A percentile compares a stretch with the other conserved stretches of the same genome.
These are phyloP conservation scores for Dunckerocampus dactyliophorus DNA, from an alignment of 2,113 vertebrate species.

Conservation along the genomic window DNA sequence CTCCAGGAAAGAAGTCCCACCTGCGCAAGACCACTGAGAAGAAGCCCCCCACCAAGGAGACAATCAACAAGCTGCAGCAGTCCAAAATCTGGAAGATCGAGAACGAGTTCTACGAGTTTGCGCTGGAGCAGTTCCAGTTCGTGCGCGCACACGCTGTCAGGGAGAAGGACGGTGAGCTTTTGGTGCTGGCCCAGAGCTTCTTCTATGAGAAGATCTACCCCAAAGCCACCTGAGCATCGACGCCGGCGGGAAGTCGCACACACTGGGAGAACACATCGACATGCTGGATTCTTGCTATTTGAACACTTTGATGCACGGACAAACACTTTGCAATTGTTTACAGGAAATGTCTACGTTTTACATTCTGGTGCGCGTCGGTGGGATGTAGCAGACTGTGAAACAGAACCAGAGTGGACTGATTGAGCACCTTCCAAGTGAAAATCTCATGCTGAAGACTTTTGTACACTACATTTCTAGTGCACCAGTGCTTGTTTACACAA, in stretches of 20 bases:
- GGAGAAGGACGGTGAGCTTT: slow-evolving; percentile 93
- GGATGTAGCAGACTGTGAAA: not conserved
- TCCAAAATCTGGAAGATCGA: slow-evolving; percentile 98
- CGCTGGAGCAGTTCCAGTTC: slow-evolving; percentile 95
- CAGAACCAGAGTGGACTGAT: not conserved
- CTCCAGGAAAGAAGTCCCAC: slow-evolving; percentile 95
- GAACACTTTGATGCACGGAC: too few relatives aligned
- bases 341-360: not conserved
- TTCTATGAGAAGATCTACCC: slow-evolving; percentile 99
- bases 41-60: slow-evolving; percentile 92
- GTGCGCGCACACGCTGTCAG: slow-evolving; percentile 88
- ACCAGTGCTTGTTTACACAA: not conserved
- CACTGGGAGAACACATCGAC: not conserved
- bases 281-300: not conserved
- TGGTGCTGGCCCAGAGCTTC: slow-evolving; percentile 89
- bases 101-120: slow-evolving; percentile 99
- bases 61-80: slow-evolving; percentile 89
- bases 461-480: not conserved
- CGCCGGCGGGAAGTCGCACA: too few relatives aligned
- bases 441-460: not conserved
- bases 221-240: slow-evolving; percentile 79
- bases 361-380: not conserved
- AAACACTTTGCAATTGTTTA: not conserved
- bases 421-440: not conserved
- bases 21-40: slow-evolving; percentile 97